Evolutionary conservation across 2,888 invertebrate genomes (phyloP).

Genomic region (Drepanosiphum platanoidis): DNA sequence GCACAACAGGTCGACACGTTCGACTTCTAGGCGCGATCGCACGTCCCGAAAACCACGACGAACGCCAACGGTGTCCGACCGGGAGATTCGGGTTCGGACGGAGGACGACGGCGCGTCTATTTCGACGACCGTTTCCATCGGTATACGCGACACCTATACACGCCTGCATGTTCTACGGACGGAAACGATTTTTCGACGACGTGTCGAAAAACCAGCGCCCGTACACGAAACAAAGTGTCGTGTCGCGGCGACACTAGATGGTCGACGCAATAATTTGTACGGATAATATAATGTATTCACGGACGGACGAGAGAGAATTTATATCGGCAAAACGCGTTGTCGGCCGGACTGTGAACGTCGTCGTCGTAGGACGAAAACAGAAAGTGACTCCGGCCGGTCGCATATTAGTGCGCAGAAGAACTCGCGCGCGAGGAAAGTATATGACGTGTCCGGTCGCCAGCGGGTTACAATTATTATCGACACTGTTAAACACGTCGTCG

Average conservation of each 20-base stretch:
- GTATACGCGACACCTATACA: too few species aligned
- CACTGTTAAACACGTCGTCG: background rate
- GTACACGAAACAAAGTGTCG: too few species aligned
- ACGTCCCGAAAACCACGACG: background rate
- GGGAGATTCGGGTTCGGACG: too few species aligned
- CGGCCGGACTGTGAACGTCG: background rate
- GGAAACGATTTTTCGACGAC: too few species aligned
- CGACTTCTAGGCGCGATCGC: background rate
- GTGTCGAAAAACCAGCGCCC: too few species aligned
- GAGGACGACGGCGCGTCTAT: too few species aligned
- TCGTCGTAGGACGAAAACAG: background rate
- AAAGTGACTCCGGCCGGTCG: background rate
- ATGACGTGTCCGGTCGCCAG: background rate
- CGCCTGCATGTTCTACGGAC: too few species aligned
- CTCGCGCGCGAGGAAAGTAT: background rate
- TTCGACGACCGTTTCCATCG: too few species aligned
- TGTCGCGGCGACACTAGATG: too few species aligned
- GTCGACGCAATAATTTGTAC: too few species aligned
- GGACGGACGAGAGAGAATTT: background rate
- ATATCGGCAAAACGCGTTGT: background rate
- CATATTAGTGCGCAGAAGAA: background rate
- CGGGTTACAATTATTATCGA: background rate
- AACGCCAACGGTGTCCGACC: background rate
- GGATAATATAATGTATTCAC: too few species aligned
- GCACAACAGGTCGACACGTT: background rate